Conservation (phyloP, 1,140 invertebrate genomes). For the Scylla paramamosain region DNA sequence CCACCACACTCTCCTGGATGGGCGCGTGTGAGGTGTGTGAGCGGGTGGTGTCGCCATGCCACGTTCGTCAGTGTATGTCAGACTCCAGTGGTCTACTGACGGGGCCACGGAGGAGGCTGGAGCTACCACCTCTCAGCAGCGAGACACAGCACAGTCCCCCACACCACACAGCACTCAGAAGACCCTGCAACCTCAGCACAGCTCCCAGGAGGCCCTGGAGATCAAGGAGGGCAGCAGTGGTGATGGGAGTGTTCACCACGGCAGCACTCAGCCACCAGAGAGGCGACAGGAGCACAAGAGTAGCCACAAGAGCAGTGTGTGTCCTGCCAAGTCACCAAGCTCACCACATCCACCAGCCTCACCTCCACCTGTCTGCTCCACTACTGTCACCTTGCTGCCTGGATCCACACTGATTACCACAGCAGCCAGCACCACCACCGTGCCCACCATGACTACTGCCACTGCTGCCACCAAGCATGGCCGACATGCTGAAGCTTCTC, state of each 20-base stretch:
- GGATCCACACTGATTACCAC: neutral
- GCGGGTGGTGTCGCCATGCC: constrained; percentile 62
- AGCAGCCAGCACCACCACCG: neutral
- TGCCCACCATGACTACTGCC: neutral
- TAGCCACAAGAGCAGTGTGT: neutral
- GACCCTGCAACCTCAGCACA: neutral
- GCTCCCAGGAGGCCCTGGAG: neutral
- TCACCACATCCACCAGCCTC: neutral
- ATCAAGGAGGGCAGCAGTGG: neutral
- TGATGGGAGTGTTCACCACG: neutral
- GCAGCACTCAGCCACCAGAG: neutral
- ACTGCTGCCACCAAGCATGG: neutral
- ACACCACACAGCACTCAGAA: neutral
- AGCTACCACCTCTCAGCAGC: neutral
- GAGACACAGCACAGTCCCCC: neutral
- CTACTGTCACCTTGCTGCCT: neutral
- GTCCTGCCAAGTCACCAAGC: neutral
- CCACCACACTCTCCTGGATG: neutral
- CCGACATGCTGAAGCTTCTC: neutral
- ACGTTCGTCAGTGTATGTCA: constrained; percentile 60
- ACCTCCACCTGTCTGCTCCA: neutral
- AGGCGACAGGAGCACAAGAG: neutral
- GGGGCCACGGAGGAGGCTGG: neutral
- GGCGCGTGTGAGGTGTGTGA: neutral
- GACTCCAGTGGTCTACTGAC: constrained; percentile 54